Base-by-base conservation (phyloP, 1,140 invertebrate genomes). In the Archivesica marissinica region DNA sequence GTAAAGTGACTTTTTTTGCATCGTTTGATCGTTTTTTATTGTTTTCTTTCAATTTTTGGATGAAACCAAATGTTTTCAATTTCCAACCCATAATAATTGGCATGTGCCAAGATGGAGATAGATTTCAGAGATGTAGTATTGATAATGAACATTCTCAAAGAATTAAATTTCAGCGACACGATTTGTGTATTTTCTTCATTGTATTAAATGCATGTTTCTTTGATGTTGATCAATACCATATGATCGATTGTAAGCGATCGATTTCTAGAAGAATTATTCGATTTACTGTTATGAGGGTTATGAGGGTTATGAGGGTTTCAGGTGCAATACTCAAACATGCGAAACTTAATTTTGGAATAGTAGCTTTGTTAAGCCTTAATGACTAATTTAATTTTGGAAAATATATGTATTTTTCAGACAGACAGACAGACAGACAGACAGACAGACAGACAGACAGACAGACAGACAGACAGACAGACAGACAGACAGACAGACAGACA, bases 11-110 rank as follows among this genome's bases (percentile, higher is more conserved):
- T 64, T 59, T 64, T 64, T 64, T 28, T 33, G 13, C n/a, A n/a
- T n/a, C 59, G 59, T 64, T 25, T 64, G 30, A 64, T 64, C 38
- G 59, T 20, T 64, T 64, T n/a, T 64, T 64, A 64, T 64, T 64
- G 59, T 64, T 64, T 64, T 64, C 59, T 64, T 64, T 64, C 30
- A 33, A 35, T 64, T 64, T 64, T 64, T 64, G 9, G 4, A 17
- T 17, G 38, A 59, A 25, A 64, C 1, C 17, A 33, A 64, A 35
- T 35, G 30, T 64, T 64, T 33, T 64, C 20, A 64, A 64, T 33
- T 64, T 64, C 59, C 20, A 35, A 15, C 38, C 30, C 17, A 17
- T 17, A 35, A 35, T 64, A 64, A 64, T 35, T 64, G 59, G 59
- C 59, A 64, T 64, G 30, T 64, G 59, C 38, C 59, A 64, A 15